Percentiles rank a stretch among this genome's conserved stretches.
phyloP scores from a whole-genome alignment of 1,140 invertebrate species.

The Heliothis subflexa region DNA sequence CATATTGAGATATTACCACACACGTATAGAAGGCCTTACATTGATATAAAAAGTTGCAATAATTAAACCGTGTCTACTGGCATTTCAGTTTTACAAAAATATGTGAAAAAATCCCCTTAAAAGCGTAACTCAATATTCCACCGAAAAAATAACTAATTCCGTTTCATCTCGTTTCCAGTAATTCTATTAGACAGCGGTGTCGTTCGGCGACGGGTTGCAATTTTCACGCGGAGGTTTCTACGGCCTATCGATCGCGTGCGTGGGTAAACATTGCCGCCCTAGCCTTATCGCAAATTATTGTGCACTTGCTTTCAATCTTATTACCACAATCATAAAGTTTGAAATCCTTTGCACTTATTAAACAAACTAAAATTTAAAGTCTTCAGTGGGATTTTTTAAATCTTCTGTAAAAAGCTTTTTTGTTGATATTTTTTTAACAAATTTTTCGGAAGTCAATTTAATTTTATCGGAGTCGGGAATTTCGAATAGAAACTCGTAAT shows the following conservation, averaged over 20 bases:
- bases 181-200: slow-evolving; percentile 61
- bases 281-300: slow-evolving; percentile 55
- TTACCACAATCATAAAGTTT: slow-evolving; percentile 28
- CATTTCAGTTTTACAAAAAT: too few species aligned
- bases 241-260: slow-evolving; percentile 78
- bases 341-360: slow-evolving; percentile 18
- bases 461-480: neutral
- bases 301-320: slow-evolving; percentile 36
- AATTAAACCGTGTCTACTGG: too few species aligned
- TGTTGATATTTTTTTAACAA: slow-evolving; percentile 1
- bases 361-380: neutral
- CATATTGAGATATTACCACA: too few species aligned
- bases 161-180: slow-evolving; percentile 57
- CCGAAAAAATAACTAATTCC: slow-evolving; percentile 47
- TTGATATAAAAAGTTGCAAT: neutral
- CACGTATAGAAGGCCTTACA: neutral
- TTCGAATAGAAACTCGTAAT: slow-evolving; percentile 1
- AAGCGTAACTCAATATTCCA: slow-evolving; percentile 14
- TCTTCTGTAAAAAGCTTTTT: slow-evolving; percentile 1
- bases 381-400: neutral
- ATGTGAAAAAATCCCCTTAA: neutral
- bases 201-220: slow-evolving; percentile 73
- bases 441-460: neutral
- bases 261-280: slow-evolving; percentile 81
- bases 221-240: slow-evolving; percentile 79